These are phyloP conservation scores for Umimayanthus chanpuru DNA, from an alignment of 92 coral and sea anemone genomes.

Conservation along the genomic window DNA sequence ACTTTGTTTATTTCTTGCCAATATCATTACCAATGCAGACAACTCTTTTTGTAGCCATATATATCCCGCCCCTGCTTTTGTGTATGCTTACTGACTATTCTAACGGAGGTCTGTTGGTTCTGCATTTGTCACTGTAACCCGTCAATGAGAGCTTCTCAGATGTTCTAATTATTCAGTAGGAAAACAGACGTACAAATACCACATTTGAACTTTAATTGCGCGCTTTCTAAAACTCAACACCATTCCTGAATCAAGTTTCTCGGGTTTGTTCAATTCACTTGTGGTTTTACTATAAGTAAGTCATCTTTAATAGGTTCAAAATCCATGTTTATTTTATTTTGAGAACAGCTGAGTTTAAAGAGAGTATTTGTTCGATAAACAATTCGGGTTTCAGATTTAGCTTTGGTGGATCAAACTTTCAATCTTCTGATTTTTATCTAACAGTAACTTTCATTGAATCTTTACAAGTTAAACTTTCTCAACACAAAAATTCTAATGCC, in stretches of 20 bases:
- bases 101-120: neutral
- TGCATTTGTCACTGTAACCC: neutral
- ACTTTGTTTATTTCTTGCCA: too few relatives aligned
- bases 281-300: neutral
- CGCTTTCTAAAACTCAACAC: too few relatives aligned
- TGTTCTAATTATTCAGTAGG: neutral
- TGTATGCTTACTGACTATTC: neutral
- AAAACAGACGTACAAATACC: neutral
- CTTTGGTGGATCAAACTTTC: too few relatives aligned
- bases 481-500: too few relatives aligned
- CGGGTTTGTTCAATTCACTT: too few relatives aligned
- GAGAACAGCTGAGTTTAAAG: neutral
- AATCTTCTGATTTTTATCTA: too few relatives aligned
- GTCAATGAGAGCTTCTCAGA: neutral
- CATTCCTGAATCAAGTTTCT: neutral
- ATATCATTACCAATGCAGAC: neutral
- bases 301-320: neutral
- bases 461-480: too few relatives aligned
- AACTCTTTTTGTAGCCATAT: neutral
- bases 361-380: too few relatives aligned
- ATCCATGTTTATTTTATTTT: neutral
- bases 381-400: too few relatives aligned
- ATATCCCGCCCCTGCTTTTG: neutral
- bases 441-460: too few relatives aligned
- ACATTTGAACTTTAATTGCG: too few relatives aligned